Evolutionary conservation across 1,140 invertebrate genomes (phyloP), one percentile per base, ranked within the genome.

Genomic region (Trachymyrmex septentrionalis): DNA sequence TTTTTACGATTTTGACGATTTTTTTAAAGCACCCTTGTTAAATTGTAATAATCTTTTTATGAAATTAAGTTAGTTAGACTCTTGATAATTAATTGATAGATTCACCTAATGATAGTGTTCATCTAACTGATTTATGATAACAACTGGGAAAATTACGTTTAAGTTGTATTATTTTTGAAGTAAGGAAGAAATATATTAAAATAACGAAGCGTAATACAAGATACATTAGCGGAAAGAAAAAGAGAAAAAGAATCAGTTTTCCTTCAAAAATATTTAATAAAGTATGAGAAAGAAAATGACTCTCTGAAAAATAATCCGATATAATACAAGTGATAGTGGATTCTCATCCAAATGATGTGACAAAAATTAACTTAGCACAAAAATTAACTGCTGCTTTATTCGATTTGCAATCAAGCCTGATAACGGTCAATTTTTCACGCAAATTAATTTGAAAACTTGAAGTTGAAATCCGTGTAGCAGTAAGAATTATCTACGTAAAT

Each of bases 391-490:
- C 57, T 55, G 19, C 19, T 73, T 44, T 63, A 73, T 73, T 61
- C 38, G 19, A 75, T 50, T 84, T 73, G 44, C 24, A 34, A 16
- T 84, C 4, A 9, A 50, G 55, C 61, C 67, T 44, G 59, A 82
- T 82, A 48, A 71, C 12, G 24, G 53, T 30, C 55, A 84, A 75
- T 84, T 55, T 73, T 63, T 73, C 55, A 30, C 21, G 55, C 7
- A 19, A 82, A 73, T 73, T 48, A 50, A 12, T 14, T 61, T 30
- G 38, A 19, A 6, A 82, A 44, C 27, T 71, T 30, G 21, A 34
- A 82, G 9, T 38, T 48, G 27, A 50, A 24, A 50, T 48, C 19
- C 38, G 61, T 38, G 27, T 30, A n/a, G 24, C 24, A 38, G 0
- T 50, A 73, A 73, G 55, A 73, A 61, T 73, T 14, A 50, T 2